Percentiles rank a stretch among this genome's conserved stretches.
Evolutionary conservation across 1,140 invertebrate genomes (phyloP).

Genomic region (Bombus waltoni): DNA sequence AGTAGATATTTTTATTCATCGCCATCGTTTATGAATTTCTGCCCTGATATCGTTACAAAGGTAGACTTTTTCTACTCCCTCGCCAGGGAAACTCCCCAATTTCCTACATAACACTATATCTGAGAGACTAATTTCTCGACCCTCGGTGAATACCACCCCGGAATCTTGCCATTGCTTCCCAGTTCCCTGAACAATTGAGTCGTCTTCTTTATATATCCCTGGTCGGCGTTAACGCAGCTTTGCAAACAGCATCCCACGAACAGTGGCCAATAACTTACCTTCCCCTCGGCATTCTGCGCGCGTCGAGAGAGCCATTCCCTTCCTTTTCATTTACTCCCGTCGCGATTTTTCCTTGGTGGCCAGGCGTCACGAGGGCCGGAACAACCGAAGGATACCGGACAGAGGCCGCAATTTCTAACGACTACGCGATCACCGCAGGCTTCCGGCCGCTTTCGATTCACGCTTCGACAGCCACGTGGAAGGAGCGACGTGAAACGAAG

Average conservation of each 20-base stretch:
- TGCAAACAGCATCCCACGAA: not conserved
- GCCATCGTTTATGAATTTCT: too few species aligned
- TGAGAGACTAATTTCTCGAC: not conserved
- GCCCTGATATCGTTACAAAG: too few species aligned
- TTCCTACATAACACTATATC: too few species aligned
- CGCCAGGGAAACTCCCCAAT: not conserved
- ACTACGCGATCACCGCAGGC: not conserved
- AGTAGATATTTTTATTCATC: too few species aligned
- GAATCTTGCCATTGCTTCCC: not conserved
- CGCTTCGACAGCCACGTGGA: slow-evolving; percentile 23
- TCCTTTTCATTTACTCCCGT: slow-evolving; percentile 36
- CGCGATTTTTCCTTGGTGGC: slow-evolving; percentile 10
- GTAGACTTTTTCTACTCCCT: not conserved
- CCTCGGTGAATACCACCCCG: not conserved
- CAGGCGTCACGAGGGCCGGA: not conserved
- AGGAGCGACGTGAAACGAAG: slow-evolving; percentile 24
- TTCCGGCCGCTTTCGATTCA: slow-evolving; percentile 33
- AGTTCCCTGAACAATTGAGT: not conserved
- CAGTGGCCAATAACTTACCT: slow-evolving; percentile 15
- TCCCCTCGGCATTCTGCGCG: not conserved
- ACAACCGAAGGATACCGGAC: not conserved
- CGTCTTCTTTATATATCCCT: slow-evolving; percentile 26
- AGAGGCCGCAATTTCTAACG: slow-evolving; percentile 18
- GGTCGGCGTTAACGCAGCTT: slow-evolving; percentile 6
- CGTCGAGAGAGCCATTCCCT: slow-evolving; percentile 36